Conservation (phyloP, 37 sponge, comb jelly and placozoan genomes). For the Amphimedon queenslandica region DNA sequence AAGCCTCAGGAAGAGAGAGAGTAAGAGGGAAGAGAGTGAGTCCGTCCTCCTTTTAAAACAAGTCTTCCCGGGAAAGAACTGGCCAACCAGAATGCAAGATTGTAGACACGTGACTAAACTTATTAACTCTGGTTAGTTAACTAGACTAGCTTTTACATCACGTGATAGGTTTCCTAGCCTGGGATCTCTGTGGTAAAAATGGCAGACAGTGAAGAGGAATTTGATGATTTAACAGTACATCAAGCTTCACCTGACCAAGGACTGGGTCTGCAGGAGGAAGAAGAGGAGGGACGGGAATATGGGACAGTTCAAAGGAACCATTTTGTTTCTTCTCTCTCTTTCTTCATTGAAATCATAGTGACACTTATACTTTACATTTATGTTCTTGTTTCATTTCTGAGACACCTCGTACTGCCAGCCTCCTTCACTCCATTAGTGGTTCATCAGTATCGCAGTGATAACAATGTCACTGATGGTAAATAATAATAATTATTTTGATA, state of each 20-base stretch:
- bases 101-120: background rate
- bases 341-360: background rate
- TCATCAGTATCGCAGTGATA: background rate
- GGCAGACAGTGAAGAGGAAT: conserved; percentile 2
- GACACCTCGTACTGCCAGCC: conserved; percentile 27
- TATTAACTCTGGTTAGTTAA: no score
- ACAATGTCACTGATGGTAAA: no score
- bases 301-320: no score
- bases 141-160: no score
- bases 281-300: background rate
- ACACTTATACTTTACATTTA: conserved; percentile 26
- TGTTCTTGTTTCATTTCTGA: conserved; percentile 23
- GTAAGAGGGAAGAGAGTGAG: no score
- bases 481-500: no score
- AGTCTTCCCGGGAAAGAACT: background rate
- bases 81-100: background rate
- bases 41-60: no score
- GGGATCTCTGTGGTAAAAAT: conserved; percentile 2
- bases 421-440: conserved; percentile 27
- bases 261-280: no score
- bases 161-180: background rate
- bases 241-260: no score
- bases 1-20: no score
- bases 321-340: no score
- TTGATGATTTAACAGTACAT: background rate